Conservation (phyloP, 2,888 invertebrate genomes). For the Rhagonycha lutea region DNA sequence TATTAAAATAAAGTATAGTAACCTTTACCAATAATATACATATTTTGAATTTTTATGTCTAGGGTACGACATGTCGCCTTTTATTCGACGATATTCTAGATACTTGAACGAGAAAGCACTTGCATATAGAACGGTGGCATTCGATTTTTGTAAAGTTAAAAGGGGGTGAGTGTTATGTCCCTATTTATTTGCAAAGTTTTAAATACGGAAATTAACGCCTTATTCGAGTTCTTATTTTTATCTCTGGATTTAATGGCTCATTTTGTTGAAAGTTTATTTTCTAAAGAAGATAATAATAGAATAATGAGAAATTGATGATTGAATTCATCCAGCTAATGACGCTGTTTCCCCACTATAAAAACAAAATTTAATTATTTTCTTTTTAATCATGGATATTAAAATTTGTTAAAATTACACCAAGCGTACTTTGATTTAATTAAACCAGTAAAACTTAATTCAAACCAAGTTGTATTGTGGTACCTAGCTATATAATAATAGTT, state of each 20-base stretch:
- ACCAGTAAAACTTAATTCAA: background rate
- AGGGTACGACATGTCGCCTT: conserved; percentile 99
- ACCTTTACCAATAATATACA: background rate
- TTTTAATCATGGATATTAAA: background rate
- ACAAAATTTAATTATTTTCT: background rate
- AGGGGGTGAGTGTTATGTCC: conserved; percentile 74
- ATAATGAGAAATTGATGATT: background rate
- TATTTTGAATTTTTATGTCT: conserved; percentile 42
- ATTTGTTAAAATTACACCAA: background rate
- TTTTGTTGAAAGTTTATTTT: conserved; percentile 6
- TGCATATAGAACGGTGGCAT: conserved; percentile 97
- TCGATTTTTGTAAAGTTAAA: conserved; percentile 99
- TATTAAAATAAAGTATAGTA: background rate
- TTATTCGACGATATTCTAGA: conserved; percentile 96
- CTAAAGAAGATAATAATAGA: background rate
- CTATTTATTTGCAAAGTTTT: background rate
- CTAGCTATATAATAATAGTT: background rate
- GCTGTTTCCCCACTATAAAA: background rate
- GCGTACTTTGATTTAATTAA: background rate
- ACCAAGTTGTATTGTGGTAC: background rate
- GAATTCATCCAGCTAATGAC: background rate
- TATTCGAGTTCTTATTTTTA: background rate
- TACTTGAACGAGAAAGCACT: conserved; percentile 98
- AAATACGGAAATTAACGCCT: background rate
- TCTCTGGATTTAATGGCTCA: background rate